phyloP scores from a whole-genome alignment of 2,113 vertebrate genomes.

The Miniopterus natalensis region DNA sequence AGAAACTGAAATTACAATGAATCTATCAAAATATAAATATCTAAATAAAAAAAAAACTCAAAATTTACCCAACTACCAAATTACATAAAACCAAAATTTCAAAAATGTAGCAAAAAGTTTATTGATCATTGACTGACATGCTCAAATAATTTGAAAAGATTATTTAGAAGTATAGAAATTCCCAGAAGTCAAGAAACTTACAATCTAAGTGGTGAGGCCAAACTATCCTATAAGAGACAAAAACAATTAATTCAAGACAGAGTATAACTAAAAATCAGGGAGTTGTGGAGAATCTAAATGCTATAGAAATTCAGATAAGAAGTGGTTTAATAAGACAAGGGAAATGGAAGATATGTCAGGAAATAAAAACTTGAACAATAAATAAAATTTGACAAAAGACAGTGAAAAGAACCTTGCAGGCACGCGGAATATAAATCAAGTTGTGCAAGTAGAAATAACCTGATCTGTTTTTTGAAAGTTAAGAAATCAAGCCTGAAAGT shows the following conservation, averaged over 20 bases:
- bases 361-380: background rate
- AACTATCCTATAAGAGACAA: background rate
- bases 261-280: background rate
- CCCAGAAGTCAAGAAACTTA: slow-evolving; percentile 22
- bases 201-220: background rate
- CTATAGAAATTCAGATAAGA: background rate
- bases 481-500: background rate
- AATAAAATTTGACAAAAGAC: background rate
- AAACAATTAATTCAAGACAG: background rate
- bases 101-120: background rate
- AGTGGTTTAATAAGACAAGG: background rate
- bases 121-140: background rate
- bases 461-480: slow-evolving; percentile 34
- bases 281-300: background rate
- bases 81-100: background rate
- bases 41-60: background rate
- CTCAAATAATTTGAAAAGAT: background rate
- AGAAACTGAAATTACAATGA: background rate
- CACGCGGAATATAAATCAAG: background rate
- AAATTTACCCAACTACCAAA: background rate
- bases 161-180: background rate
- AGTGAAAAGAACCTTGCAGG: background rate
- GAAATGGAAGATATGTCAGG: background rate
- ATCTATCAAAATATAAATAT: background rate
- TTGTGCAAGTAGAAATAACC: background rate